Evolutionary conservation across 2,888 invertebrate species (phyloP), one percentile per base, ranked within the genome.

Genomic region (Ophioninae sp.): DNA sequence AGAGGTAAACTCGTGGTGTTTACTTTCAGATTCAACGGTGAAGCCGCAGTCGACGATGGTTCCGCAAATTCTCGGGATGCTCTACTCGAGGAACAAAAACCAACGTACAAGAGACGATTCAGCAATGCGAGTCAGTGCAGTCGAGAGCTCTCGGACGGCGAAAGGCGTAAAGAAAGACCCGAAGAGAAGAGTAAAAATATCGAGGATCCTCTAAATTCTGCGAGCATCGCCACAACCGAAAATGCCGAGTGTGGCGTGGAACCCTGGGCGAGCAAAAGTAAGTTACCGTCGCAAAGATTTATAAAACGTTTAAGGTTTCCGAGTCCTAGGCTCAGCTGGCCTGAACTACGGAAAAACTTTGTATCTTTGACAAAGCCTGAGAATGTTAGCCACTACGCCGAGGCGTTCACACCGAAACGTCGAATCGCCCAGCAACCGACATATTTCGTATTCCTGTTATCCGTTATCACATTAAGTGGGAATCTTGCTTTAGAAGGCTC

Each of bases 141-240:
- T 69, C 91, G 89, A 76, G 93, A 93, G 75, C 88, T 91, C 65
- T 91, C 92, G 0, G 92, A 91, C 39, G 88, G 88, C 6, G 93
- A 93, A 59, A 81, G 86, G 81, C 57, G 86, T 73, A 89, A 89
- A 70, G 87, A 86, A 65, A 89, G 88, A 64, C 85, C 79, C 2
- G 83, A 83, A 7, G 89, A 90, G 8, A 91, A 90, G 79, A 86
- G 81, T 17, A 90, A 91, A 83, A 90, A 89, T 72, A 79, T 87
- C n/a, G 91, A 92, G 30, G 93, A 93, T 83, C 89, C 90, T 1
- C 80, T 89, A 39, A 92, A 90, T 73, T 88, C 90, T 1, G 92
- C 94, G 62, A 95, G 95, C 89, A 91, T 95, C 62, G 93, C 95
- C 69, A 95, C 95, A 68, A 93, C 96, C 80, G 95, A 95, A 82